Conservation (phyloP, 2,888 invertebrate genomes). For the Nasonia oneida region DNA sequence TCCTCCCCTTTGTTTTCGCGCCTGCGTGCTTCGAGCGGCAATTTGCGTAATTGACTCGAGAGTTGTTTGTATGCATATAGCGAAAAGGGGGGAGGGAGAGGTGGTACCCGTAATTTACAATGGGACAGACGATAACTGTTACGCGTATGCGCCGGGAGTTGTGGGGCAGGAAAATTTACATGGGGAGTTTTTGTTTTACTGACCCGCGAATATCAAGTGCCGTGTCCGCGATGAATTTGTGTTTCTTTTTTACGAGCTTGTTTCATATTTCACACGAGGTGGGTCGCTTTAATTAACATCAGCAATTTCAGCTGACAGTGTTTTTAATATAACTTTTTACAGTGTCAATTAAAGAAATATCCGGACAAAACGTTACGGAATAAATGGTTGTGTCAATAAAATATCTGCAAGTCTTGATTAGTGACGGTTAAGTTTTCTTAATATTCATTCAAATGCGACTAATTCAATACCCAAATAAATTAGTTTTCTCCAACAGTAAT, state of each 20-base stretch:
- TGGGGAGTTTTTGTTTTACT: constrained; percentile 25
- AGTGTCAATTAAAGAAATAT: not conserved
- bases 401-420: no score
- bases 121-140: constrained; percentile 42
- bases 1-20: constrained; percentile 18
- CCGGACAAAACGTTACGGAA: no score
- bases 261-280: constrained; percentile 2
- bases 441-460: no score
- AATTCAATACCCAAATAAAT: no score
- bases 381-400: no score
- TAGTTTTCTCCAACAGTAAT: not conserved
- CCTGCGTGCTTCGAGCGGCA: constrained; percentile 52
- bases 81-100: not conserved
- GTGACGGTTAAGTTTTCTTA: no score
- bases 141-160: not conserved
- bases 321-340: not conserved
- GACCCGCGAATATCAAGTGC: constrained; percentile 1
- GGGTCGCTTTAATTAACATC: not conserved
- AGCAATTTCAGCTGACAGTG: not conserved
- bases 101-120: constrained; percentile 25
- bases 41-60: constrained; percentile 61
- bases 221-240: constrained; percentile 15
- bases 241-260: constrained; percentile 15
- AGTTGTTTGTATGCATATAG: constrained; percentile 26
- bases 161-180: constrained; percentile 24